Base-by-base conservation (phyloP, 2,888 invertebrate species). In the Chesias legatella region DNA sequence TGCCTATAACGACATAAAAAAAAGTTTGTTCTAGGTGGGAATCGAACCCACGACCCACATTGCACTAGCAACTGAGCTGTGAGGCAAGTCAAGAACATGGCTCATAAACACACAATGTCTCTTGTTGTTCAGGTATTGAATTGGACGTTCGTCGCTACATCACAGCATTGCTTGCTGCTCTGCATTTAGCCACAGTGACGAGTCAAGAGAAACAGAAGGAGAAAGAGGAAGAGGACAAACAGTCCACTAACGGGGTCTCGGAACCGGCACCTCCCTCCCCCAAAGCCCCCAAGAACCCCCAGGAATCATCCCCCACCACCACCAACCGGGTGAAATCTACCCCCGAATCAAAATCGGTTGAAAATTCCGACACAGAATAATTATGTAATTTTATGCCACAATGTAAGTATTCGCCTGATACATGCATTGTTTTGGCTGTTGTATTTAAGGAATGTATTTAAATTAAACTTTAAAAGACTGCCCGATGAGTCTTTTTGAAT, bases 141-240 rank as follows among this genome's bases (percentile, higher is more conserved):
- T 47, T 85, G 22, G 86, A 86, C 39, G 69, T 82, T 1, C 82
- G 82, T 11, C 82, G 86, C 10, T 88, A 88, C 65, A 53, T 84
- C 10, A 79, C 80, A 0, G 86, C 86, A 0, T 47, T 86, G 9
- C 63, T 88, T 3, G 86, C 86, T 0, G 86, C 85, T 0, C 60
- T 88, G 1, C 86, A 88, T 55, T 76, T 88, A 17, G 85, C 86
- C 11, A 73, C 63, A 29, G 85, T 83, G 10, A 86, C 85, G 31
- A 74, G 73, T 49, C 67, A 77, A 42, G 77, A 83, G 51, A 77
- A 75, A 21, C 68, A 73, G 41, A 47, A 46, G 30, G 24, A 33
- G 7, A 57, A 65, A 4, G 45, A 59, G n/a, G 51, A 63, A 21
- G 53, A 54, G 10, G 38, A 55, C 3, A 49, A 48, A 10, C 48